Percentiles rank a stretch among this genome's conserved stretches.
Evolutionary conservation across 2,888 invertebrate species (phyloP).

Genomic region (Xestia rhomboidea): DNA sequence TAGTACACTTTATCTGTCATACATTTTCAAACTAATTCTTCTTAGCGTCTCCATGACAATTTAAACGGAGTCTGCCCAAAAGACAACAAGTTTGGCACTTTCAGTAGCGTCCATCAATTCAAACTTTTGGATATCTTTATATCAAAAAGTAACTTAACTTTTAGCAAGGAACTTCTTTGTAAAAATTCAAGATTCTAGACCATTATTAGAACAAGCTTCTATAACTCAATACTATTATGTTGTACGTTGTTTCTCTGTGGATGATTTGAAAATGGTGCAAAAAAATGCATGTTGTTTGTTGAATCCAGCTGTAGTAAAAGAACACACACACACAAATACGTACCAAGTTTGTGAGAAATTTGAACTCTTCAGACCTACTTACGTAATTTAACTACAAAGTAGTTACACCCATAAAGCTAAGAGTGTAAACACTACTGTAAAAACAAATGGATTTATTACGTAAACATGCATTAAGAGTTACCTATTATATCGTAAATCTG

Average conservation of each 20-base stretch:
- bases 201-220: neutral
- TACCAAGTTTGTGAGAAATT: no score
- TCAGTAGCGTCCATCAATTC: no score
- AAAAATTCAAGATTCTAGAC: neutral
- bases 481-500: constrained; percentile 57
- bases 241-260: neutral
- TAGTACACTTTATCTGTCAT: no score
- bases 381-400: constrained; percentile 29
- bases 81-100: no score
- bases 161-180: neutral
- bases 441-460: constrained; percentile 57
- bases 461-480: constrained; percentile 58
- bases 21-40: neutral
- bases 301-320: neutral
- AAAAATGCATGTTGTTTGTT: neutral
- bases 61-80: no score
- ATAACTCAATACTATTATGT: neutral
- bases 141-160: no score
- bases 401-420: constrained; percentile 50
- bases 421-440: constrained; percentile 43
- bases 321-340: neutral
- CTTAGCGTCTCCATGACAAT: no score
- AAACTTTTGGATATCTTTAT: no score
- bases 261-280: neutral
- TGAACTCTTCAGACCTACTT: neutral